Evolutionary conservation across 2,888 invertebrate genomes (phyloP).

Genomic region (Ernsta delagoae): DNA sequence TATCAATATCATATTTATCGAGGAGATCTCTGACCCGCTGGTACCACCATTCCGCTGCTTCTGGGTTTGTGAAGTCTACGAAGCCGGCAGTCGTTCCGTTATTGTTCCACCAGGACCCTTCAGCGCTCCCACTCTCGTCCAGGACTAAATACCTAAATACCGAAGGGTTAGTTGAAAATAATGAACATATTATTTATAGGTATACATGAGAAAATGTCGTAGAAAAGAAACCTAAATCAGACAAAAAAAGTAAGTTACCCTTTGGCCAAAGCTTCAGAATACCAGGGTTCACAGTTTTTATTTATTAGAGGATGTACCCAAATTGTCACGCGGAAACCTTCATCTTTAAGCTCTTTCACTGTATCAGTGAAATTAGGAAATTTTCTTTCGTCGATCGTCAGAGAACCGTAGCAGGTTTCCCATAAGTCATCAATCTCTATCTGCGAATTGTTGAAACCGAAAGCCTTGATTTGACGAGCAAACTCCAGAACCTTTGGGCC

Average conservation of each 20-base stretch:
- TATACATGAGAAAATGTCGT: background rate
- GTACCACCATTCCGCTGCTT: constrained; percentile 87
- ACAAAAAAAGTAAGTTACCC: constrained; percentile 66
- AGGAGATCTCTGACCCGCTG: constrained; percentile 80
- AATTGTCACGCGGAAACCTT: constrained; percentile 90
- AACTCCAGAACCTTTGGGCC: constrained; percentile 86
- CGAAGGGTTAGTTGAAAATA: constrained; percentile 13
- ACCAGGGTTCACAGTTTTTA: constrained; percentile 86
- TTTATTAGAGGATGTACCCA: constrained; percentile 96
- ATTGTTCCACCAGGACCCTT: constrained; percentile 82
- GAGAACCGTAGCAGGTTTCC: constrained; percentile 94
- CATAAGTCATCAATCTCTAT: constrained; percentile 95
- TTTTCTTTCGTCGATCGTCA: constrained; percentile 88
- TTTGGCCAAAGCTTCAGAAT: constrained; percentile 80
- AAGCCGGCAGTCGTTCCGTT: constrained; percentile 80
- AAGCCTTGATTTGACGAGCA: constrained; percentile 86
- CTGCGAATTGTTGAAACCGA: constrained; percentile 89
- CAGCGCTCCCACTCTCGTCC: constrained; percentile 71
- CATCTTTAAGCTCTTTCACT: constrained; percentile 83
- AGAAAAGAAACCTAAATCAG: background rate
- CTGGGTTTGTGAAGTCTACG: constrained; percentile 90
- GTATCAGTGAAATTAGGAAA: constrained; percentile 89
- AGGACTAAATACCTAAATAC: constrained; percentile 82
- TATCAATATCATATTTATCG: constrained; percentile 87
- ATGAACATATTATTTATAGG: background rate